These are phyloP conservation scores for Erpobdella octoculata DNA, from an alignment of 2,888 invertebrate species.

Conservation along the genomic window DNA sequence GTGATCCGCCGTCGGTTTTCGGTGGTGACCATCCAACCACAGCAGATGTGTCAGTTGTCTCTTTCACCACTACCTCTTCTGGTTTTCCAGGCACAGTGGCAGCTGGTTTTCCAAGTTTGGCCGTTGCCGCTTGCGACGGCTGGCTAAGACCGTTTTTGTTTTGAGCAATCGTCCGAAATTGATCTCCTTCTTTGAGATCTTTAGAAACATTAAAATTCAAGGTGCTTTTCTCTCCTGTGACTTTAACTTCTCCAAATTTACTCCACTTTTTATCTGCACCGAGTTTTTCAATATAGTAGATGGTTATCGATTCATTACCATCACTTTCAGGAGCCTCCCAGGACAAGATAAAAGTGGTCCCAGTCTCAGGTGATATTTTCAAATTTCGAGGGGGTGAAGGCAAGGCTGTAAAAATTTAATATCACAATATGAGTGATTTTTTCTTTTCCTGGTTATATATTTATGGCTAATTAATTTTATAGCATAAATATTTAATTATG, in stretches of 20 bases:
- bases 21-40: constrained; percentile 59
- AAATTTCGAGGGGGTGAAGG: constrained; percentile 36
- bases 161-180: constrained; percentile 42
- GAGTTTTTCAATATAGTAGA: constrained; percentile 51
- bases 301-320: constrained; percentile 66
- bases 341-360: constrained; percentile 45
- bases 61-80: constrained; percentile 39
- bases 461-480: background rate
- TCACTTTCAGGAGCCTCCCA: constrained; percentile 75
- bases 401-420: constrained; percentile 32
- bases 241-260: constrained; percentile 32
- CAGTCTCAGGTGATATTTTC: constrained; percentile 42
- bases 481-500: background rate
- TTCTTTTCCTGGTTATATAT: too few species aligned
- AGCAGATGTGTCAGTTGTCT: constrained; percentile 63
- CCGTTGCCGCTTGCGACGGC: constrained; percentile 27
- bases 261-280: constrained; percentile 57
- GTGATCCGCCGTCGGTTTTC: constrained; percentile 45
- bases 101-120: constrained; percentile 35
- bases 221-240: constrained; percentile 29
- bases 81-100: constrained; percentile 37
- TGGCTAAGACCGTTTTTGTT: constrained; percentile 61
- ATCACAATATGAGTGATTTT: background rate
- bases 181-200: constrained; percentile 45
- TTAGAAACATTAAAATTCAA: constrained; percentile 37